Base-by-base conservation (phyloP, 2,888 invertebrate species). In the Lycaena phlaeas region DNA sequence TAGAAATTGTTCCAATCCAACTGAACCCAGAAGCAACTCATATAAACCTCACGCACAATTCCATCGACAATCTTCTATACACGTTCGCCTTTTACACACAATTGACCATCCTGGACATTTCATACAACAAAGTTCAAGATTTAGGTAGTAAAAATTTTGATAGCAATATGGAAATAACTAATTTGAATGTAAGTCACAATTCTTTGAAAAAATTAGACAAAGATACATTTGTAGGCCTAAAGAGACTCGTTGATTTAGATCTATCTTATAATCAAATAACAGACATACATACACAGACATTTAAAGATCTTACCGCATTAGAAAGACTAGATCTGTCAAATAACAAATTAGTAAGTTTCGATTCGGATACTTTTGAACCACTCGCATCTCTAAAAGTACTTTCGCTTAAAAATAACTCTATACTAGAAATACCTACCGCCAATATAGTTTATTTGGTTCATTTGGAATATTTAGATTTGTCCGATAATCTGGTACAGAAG, bases 1-100 rank as follows among this genome's bases (percentile, higher is more conserved):
- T 95, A 51, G 93, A 93, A 67, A 91, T 93, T 56, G 92, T 95
- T 40, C 95, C 95, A 45, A 94, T 95, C 56, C 94, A 94, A 65
- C 87, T 95, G 52, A 95, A 95, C 73, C 96, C 96, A 27, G 93
- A 93, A 67, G 89, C 94, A 37, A 89, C 89, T 39, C 89, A 91
- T 72, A 91, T 96, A 62, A 92, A 93, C 65, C 88, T 96, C 43
- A 91, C 92, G n/a, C 88, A 90, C 64, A 96, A 96, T 73, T 89
- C 90, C 53, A 93, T 97, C 62, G 87, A 88, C 61, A 90, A 88
- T 60, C 87, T 96, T 4, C 89, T 92, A 50, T 91, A 91, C 67
- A 90, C 93, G 12, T 88, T 95, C 61, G 88, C 87, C 37, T 92
- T 95, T 75, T 95, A 95, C 77, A 89, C 89, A 50, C 90, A 92